Percentiles rank a stretch among this genome's conserved stretches.
Evolutionary conservation across 2,113 vertebrate genomes (phyloP).

Genomic region (Nothobranchius kuhntae): DNA sequence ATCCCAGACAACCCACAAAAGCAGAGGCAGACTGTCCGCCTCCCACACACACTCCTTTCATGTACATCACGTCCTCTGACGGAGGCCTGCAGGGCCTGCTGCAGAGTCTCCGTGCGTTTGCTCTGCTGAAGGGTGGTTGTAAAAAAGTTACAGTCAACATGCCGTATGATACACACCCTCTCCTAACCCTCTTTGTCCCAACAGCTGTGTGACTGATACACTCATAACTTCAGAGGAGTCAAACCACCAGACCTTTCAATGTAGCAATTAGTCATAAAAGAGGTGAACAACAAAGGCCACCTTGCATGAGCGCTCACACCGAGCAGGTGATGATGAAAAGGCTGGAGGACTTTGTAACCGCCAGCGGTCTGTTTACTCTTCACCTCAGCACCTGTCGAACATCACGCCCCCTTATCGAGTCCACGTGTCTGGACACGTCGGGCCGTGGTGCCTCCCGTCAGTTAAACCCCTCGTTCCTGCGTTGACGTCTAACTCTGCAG

Average conservation of each 20-base stretch:
- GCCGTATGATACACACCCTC: slow-evolving; percentile 3
- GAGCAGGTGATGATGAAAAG: slow-evolving; percentile 78
- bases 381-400: slow-evolving; percentile 75
- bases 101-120: slow-evolving; percentile 35
- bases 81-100: slow-evolving; percentile 39
- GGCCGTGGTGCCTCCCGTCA: slow-evolving; percentile 15
- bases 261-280: slow-evolving; percentile 60
- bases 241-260: slow-evolving; percentile 41
- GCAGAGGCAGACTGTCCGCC: slow-evolving; percentile 65
- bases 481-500: slow-evolving; percentile 12
- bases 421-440: slow-evolving; percentile 74
- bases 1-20: slow-evolving; percentile 80
- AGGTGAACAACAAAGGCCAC: slow-evolving; percentile 41
- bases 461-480: slow-evolving; percentile 7
- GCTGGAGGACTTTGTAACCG: slow-evolving; percentile 38
- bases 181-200: slow-evolving; percentile 1
- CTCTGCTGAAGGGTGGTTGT: slow-evolving; percentile 8
- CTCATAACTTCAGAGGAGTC: not conserved
- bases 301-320: slow-evolving; percentile 29
- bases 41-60: slow-evolving; percentile 48
- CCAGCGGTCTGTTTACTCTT: slow-evolving; percentile 67
- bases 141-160: slow-evolving; percentile 7
- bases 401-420: slow-evolving; percentile 58
- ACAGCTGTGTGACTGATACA: not conserved
- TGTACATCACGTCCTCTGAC: slow-evolving; percentile 43